Evolutionary conservation across 2,113 vertebrate species (phyloP).

Genomic region (Labrus mixtus): DNA sequence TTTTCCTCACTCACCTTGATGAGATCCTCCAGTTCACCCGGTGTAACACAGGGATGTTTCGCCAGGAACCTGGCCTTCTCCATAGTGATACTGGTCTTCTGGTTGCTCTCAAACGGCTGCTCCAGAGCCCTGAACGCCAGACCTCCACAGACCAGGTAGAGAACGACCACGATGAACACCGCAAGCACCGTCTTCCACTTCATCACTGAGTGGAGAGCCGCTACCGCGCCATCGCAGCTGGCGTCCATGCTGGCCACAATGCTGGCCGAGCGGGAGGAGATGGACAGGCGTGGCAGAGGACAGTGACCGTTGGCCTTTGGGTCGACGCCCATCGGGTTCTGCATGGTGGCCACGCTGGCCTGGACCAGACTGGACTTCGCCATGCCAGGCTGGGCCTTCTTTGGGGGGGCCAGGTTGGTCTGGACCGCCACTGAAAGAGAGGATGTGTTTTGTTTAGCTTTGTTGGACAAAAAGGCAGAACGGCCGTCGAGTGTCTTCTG

Average conservation of each 20-base stretch:
- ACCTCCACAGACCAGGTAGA: constrained; percentile 92
- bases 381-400: constrained; percentile 80
- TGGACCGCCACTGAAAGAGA: constrained; percentile 89
- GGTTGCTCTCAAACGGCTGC: constrained; percentile 92
- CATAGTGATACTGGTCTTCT: constrained; percentile 90
- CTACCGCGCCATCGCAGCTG: constrained; percentile 77
- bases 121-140: constrained; percentile 93
- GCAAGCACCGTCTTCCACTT: constrained; percentile 97
- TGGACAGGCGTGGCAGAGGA: constrained; percentile 86
- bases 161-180: constrained; percentile 93
- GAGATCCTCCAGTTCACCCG: constrained; percentile 89
- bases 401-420: constrained; percentile 82
- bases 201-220: constrained; percentile 93
- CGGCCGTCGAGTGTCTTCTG: neutral
- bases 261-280: constrained; percentile 88
- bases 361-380: constrained; percentile 82
- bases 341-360: constrained; percentile 83
- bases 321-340: constrained; percentile 84
- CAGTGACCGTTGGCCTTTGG: constrained; percentile 86
- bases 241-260: constrained; percentile 92
- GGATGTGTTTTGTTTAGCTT: neutral
- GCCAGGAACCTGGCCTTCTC: constrained; percentile 93
- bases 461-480: neutral
- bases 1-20: constrained; percentile 88
- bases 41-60: constrained; percentile 89